Percentiles rank a stretch among this genome's conserved stretches.
phyloP scores from a whole-genome alignment of 2,113 vertebrate genomes.

The Oophaga pumilio region DNA sequence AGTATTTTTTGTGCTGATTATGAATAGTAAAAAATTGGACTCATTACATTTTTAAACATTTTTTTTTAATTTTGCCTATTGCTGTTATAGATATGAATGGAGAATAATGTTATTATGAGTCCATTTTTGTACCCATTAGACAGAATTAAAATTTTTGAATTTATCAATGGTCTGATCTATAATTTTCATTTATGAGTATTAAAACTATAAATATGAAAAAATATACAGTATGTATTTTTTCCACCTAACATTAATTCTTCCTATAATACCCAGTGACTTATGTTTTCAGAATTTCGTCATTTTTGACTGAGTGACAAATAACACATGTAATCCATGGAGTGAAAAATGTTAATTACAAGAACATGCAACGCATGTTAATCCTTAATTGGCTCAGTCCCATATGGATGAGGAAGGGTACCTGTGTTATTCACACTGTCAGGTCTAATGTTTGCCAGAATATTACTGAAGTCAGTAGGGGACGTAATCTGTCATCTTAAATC shows the following conservation, averaged over 20 bases:
- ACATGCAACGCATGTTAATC: slow-evolving; percentile 86
- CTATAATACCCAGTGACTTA: background rate
- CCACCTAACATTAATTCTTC: background rate
- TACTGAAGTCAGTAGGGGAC: slow-evolving; percentile 75
- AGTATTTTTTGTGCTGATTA: no score
- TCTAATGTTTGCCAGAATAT: slow-evolving; percentile 78
- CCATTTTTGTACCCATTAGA: background rate
- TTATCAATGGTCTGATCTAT: no score
- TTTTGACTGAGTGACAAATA: slow-evolving; percentile 62
- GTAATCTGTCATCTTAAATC: slow-evolving; percentile 79
- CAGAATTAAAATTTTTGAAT: no score
- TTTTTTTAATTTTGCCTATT: background rate
- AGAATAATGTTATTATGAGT: background rate
- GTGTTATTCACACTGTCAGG: slow-evolving; percentile 82
- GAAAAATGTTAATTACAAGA: slow-evolving; percentile 84
- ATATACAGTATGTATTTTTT: no score
- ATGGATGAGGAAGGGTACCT: slow-evolving; percentile 82
- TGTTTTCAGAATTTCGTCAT: background rate
- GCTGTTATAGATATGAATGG: background rate
- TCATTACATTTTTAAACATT: background rate
- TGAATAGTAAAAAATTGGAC: no score
- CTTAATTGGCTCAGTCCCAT: slow-evolving; percentile 72
- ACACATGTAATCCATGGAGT: slow-evolving; percentile 75
- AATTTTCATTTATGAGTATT: background rate
- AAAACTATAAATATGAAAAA: background rate